Conservation (phyloP, 1,140 invertebrate species). For the Manduca sexta region DNA sequence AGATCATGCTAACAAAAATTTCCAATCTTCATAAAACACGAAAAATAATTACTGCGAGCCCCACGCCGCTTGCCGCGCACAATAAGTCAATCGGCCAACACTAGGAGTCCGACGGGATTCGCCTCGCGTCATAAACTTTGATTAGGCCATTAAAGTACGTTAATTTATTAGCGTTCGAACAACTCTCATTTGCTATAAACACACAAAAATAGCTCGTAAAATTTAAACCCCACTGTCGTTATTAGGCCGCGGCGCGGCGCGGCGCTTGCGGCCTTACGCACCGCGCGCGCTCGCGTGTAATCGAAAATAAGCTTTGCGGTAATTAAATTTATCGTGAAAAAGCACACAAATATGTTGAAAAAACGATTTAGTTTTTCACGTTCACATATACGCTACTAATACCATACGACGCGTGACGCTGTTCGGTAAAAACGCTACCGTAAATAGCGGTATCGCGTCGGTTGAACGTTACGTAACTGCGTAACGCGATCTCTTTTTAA, state of each 20-base stretch:
- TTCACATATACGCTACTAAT: too few relatives aligned
- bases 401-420: too few relatives aligned
- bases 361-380: too few relatives aligned
- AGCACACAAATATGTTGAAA: not conserved
- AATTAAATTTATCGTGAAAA: slow-evolving; percentile 27
- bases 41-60: slow-evolving; percentile 55
- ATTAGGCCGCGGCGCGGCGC: slow-evolving; percentile 8
- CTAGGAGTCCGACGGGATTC: slow-evolving; percentile 68
- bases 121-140: slow-evolving; percentile 71
- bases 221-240: slow-evolving; percentile 26
- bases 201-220: slow-evolving; percentile 46
- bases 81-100: slow-evolving; percentile 69
- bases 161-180: slow-evolving; percentile 68
- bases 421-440: too few relatives aligned
- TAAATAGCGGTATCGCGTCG: too few relatives aligned
- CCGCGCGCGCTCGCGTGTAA: slow-evolving; percentile 27
- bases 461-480: too few relatives aligned
- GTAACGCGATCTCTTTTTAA: not conserved
- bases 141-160: slow-evolving; percentile 72
- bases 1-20: slow-evolving; percentile 59
- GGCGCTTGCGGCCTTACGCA: slow-evolving; percentile 33
- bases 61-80: slow-evolving; percentile 25
- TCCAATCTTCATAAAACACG: slow-evolving; percentile 70
- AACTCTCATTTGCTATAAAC: slow-evolving; percentile 50
- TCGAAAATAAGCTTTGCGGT: slow-evolving; percentile 57